Conservation (phyloP, 1,140 invertebrate genomes). For the Nylanderia fulva region DNA sequence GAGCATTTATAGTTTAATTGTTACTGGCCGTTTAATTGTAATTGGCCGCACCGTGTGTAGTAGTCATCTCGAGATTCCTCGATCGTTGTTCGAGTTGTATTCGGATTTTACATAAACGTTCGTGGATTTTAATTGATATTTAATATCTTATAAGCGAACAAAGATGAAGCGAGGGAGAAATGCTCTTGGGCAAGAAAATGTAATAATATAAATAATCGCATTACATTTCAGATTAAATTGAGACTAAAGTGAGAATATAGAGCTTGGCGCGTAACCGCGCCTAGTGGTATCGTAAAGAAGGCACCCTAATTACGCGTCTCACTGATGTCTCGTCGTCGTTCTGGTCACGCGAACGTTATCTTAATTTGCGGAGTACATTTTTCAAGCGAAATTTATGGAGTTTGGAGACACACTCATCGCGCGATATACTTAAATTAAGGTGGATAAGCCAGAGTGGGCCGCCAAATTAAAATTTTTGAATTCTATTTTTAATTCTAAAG, state of each 20-base stretch:
- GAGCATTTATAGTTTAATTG: conserved; percentile 69
- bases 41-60: background rate
- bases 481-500: too few species aligned
- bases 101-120: conserved; percentile 6
- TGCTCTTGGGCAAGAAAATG: background rate
- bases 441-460: background rate
- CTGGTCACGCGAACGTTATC: conserved; percentile 40
- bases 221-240: conserved; percentile 18
- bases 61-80: conserved; percentile 12
- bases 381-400: background rate
- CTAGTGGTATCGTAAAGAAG: background rate
- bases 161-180: background rate
- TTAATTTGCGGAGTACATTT: conserved; percentile 24
- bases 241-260: background rate
- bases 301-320: conserved; percentile 46
- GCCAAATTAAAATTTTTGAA: too few species aligned
- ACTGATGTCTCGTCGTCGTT: background rate
- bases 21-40: conserved; percentile 64
- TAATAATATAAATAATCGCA: background rate
- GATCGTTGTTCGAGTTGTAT: conserved; percentile 54
- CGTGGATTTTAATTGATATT: background rate
- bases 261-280: background rate
- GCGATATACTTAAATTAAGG: conserved; percentile 7
- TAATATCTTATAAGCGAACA: background rate
- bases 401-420: conserved; percentile 11